phyloP scores from a whole-genome alignment of 2,797 vertebrate genomes.

The Jordanella pulchra region DNA sequence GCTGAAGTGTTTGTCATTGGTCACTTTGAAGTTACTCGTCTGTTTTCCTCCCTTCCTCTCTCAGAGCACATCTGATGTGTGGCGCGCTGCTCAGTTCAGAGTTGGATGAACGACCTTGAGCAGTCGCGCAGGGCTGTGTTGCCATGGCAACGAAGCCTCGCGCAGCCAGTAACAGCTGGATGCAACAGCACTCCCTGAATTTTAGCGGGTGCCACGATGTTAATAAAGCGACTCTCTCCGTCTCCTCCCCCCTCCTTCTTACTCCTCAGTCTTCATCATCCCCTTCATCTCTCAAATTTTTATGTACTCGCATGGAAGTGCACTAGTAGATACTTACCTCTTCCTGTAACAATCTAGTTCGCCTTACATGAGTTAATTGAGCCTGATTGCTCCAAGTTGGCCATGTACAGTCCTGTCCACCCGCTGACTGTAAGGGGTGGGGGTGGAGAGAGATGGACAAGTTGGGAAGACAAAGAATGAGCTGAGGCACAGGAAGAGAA shows the following conservation, averaged over 20 bases:
- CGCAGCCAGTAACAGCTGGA: conserved; percentile 83
- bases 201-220: conserved; percentile 77
- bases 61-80: conserved; percentile 66
- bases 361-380: conserved; percentile 45
- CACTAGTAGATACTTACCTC: conserved; percentile 14
- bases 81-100: conserved; percentile 71
- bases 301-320: conserved; percentile 26
- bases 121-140: conserved; percentile 86
- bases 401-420: not conserved
- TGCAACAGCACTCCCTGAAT: conserved; percentile 80
- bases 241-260: conserved; percentile 45
- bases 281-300: conserved; percentile 6
- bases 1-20: conserved; percentile 66
- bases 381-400: conserved; percentile 17
- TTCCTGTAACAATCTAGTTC: conserved; percentile 2
- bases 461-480: conserved; percentile 22
- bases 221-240: conserved; percentile 73
- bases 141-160: conserved; percentile 87
- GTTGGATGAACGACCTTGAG: conserved; percentile 92
- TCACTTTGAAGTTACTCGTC: conserved; percentile 72
- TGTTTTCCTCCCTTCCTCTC: conserved; percentile 22
- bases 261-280: conserved; percentile 4
- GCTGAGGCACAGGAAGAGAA: not conserved
- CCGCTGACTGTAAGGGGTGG: conserved; percentile 11
- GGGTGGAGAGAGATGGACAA: not conserved